phyloP scores from a whole-genome alignment of 2,113 vertebrate genomes.

The Scolopax mira region DNA sequence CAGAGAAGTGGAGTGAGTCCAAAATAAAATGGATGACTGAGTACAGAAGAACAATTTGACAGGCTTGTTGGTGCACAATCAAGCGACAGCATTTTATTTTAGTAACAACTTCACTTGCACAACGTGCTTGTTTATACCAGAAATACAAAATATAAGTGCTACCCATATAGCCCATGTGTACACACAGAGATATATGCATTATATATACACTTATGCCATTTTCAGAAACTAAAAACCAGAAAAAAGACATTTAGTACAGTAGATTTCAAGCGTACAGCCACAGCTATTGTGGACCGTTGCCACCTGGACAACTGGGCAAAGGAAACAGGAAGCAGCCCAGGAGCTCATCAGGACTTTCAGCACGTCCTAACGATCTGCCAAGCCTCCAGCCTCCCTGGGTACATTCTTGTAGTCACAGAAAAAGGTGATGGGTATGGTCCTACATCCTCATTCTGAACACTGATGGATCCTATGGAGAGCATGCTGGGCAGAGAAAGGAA shows the following conservation, averaged over 20 bases:
- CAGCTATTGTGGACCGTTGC: neutral
- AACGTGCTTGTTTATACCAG: neutral
- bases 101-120: neutral
- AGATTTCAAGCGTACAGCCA: neutral
- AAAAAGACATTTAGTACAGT: neutral
- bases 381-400: neutral
- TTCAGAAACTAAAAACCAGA: neutral
- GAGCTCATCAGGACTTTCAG: neutral
- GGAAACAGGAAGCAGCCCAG: neutral
- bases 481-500: neutral
- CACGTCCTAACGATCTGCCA: neutral
- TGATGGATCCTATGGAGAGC: neutral
- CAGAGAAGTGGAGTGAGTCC: neutral
- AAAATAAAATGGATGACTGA: neutral
- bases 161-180: neutral
- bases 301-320: neutral
- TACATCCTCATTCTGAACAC: neutral
- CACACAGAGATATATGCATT: neutral
- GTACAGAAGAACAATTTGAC: neutral
- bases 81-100: neutral
- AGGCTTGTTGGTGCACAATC: neutral
- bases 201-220: neutral
- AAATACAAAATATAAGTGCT: neutral
- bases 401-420: neutral
- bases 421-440: neutral